These are phyloP conservation scores for Tribolium freemani DNA, from an alignment of 2,888 invertebrate genomes.

Conservation along the genomic window DNA sequence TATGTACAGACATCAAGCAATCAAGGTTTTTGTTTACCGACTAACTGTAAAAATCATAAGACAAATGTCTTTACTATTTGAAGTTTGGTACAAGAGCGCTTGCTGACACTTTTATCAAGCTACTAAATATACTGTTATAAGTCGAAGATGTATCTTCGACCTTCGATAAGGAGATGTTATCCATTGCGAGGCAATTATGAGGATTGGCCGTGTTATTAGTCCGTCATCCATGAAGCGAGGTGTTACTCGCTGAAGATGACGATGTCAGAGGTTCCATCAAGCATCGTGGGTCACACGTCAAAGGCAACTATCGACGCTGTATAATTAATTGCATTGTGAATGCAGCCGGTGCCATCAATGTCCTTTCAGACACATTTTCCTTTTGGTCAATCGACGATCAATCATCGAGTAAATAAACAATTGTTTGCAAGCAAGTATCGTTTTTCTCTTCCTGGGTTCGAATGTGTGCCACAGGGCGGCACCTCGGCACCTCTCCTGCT, in stretches of 20 bases:
- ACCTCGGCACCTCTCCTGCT: background rate
- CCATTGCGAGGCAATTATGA: conserved; percentile 45
- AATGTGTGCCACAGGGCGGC: background rate
- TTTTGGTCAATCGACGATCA: conserved; percentile 34
- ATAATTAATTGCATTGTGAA: conserved; percentile 45
- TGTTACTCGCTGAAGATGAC: conserved; percentile 47
- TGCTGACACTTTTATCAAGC: conserved; percentile 43
- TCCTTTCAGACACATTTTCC: conserved; percentile 26
- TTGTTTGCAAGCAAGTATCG: background rate
- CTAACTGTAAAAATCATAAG: conserved; percentile 40
- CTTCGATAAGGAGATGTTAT: conserved; percentile 50
- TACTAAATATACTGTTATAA: conserved; percentile 42
- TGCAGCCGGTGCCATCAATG: conserved; percentile 6
- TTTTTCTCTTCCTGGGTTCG: background rate
- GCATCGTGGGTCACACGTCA: conserved; percentile 45
- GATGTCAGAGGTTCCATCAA: conserved; percentile 45
- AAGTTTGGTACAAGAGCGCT: conserved; percentile 46
- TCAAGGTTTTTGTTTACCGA: conserved; percentile 39
- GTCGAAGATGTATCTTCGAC: conserved; percentile 42
- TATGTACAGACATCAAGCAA: conserved; percentile 31
- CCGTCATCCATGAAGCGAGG: conserved; percentile 49
- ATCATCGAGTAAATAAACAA: conserved; percentile 26
- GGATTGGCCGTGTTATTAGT: conserved; percentile 48
- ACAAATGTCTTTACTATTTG: conserved; percentile 42
- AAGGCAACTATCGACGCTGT: conserved; percentile 35